Percentiles rank a stretch among this genome's conserved stretches.
Evolutionary conservation across 2,888 invertebrate genomes (phyloP).

Genomic region (Drosophila formosana): DNA sequence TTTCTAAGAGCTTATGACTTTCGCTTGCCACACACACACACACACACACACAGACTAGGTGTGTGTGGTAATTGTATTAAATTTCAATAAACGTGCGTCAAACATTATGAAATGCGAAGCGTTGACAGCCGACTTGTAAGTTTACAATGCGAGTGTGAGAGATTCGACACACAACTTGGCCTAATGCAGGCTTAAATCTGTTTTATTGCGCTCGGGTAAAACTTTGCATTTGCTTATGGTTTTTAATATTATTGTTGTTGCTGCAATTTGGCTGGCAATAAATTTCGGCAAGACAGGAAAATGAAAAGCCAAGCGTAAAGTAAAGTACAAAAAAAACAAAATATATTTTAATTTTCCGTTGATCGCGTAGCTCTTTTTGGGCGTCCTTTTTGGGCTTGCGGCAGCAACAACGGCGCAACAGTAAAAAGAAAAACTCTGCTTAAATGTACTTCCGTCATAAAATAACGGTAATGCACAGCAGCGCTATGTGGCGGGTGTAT

Average conservation of each 20-base stretch:
- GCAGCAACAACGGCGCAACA: conserved; percentile 34
- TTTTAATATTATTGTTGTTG: conserved; percentile 19
- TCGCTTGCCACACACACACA: conserved; percentile 39
- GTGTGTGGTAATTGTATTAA: conserved; percentile 71
- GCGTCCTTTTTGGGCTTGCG: conserved; percentile 24
- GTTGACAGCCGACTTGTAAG: conserved; percentile 19
- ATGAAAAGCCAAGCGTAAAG: conserved; percentile 56
- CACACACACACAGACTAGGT: conserved; percentile 22
- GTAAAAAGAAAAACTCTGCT: conserved; percentile 65
- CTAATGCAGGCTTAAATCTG: conserved; percentile 42
- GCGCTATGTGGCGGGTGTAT: conserved; percentile 29
- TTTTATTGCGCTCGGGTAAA: conserved; percentile 43
- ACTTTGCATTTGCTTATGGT: conserved; percentile 19
- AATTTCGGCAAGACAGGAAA: conserved; percentile 63
- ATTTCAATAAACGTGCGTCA: conserved; percentile 67
- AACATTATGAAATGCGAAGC: conserved; percentile 50
- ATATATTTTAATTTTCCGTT: conserved; percentile 70
- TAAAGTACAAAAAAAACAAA: conserved; percentile 17
- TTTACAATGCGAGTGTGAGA: too few relatives aligned
- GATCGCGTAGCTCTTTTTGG: conserved; percentile 42
- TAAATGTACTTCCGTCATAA: conserved; percentile 80
- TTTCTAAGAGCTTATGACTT: conserved; percentile 66
- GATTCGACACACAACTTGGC: conserved; percentile 26
- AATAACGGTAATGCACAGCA: conserved; percentile 74
- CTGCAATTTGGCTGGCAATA: conserved; percentile 67